A percentile compares a stretch with the other conserved stretches of the same genome.
Conservation (phyloP, 1,140 invertebrate species). For the Lethocerus indicus region DNA sequence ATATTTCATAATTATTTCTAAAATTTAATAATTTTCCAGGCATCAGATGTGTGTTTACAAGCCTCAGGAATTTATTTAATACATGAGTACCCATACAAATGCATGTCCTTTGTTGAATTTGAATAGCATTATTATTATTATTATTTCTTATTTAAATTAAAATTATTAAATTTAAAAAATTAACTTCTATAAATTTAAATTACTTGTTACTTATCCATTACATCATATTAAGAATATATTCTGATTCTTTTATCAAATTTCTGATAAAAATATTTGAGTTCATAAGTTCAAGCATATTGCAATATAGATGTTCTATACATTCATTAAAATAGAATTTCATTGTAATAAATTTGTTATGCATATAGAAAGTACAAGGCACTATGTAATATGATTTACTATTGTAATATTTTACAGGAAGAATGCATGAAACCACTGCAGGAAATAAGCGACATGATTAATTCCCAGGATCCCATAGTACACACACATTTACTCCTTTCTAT, state of each 20-base stretch:
- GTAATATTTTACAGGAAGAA: slow-evolving; percentile 43
- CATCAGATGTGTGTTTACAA: not conserved
- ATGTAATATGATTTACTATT: not conserved
- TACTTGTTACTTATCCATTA: too few relatives aligned
- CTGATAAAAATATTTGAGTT: too few relatives aligned
- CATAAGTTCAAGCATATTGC: too few relatives aligned
- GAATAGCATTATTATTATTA: too few relatives aligned
- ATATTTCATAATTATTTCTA: slow-evolving; percentile 1
- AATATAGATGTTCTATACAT: too few relatives aligned
- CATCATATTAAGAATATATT: too few relatives aligned
- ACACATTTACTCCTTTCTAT: slow-evolving; percentile 72
- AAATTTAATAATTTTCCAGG: not conserved
- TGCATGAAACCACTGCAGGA: slow-evolving; percentile 62
- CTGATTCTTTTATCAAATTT: too few relatives aligned
- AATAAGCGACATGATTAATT: slow-evolving; percentile 67
- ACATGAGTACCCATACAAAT: not conserved
- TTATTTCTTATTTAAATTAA: too few relatives aligned
- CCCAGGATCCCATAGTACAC: slow-evolving; percentile 62
- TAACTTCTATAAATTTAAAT: too few relatives aligned
- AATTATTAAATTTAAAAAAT: too few relatives aligned
- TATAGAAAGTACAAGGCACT: slow-evolving; percentile 2
- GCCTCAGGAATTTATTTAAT: not conserved
- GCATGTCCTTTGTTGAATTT: not conserved
- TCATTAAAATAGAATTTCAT: too few relatives aligned
- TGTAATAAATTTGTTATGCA: not conserved